A percentile compares a stretch with the other conserved stretches of the same genome.
These are phyloP conservation scores for Siderastrea siderea DNA, from an alignment of 92 coral and sea anemone species.

Conservation along the genomic window DNA sequence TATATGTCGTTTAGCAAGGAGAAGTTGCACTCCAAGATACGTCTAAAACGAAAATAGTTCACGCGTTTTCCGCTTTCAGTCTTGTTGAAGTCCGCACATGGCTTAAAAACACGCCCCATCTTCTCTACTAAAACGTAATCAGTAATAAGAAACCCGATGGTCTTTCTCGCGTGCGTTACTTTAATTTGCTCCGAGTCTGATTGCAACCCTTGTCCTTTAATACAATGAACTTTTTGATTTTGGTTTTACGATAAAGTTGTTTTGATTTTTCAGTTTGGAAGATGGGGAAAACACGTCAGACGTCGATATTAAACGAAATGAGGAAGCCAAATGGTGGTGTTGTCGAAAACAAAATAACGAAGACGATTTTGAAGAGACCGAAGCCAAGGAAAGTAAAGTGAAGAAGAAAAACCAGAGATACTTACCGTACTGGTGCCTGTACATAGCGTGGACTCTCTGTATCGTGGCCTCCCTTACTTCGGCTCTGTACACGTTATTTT, in stretches of 20 bases:
- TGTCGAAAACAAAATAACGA: not conserved
- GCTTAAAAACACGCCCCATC: too few relatives aligned
- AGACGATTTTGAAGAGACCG: not conserved
- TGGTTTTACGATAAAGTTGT: not conserved
- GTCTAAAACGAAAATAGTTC: too few relatives aligned
- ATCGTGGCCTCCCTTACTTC: slow-evolving; percentile 61
- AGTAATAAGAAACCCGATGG: too few relatives aligned
- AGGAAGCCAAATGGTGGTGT: not conserved
- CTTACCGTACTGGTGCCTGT: slow-evolving; percentile 75
- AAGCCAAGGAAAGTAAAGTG: not conserved
- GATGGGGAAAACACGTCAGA: not conserved
- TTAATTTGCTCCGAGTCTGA: too few relatives aligned
- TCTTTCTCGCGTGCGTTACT: too few relatives aligned
- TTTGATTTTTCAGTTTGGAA: not conserved
- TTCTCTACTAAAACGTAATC: too few relatives aligned
- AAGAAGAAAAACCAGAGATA: slow-evolving; percentile 28
- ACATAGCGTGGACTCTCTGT: slow-evolving; percentile 73
- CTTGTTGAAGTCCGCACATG: too few relatives aligned
- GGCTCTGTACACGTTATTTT: slow-evolving; percentile 74
- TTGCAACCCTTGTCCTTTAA: too few relatives aligned
- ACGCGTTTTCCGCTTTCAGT: too few relatives aligned
- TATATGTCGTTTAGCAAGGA: too few relatives aligned
- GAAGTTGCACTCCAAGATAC: too few relatives aligned
- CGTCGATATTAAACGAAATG: not conserved
- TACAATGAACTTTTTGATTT: not conserved